phyloP scores from a whole-genome alignment of 2,113 vertebrate species.

The Eudyptes chrysolophus region DNA sequence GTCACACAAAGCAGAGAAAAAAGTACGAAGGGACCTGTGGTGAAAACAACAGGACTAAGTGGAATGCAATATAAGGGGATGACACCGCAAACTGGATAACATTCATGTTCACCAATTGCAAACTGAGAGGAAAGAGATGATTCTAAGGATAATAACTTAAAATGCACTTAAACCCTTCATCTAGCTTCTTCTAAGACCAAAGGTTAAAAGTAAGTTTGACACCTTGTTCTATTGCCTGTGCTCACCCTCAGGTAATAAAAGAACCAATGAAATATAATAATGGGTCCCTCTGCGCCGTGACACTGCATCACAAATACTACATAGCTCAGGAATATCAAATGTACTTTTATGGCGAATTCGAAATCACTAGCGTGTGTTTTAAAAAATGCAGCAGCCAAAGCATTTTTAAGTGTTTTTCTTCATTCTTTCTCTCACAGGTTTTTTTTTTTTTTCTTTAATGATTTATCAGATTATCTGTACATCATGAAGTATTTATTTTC shows the following conservation, averaged over 20 bases:
- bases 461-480: not conserved
- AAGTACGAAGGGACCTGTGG: constrained; percentile 6
- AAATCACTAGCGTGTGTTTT: constrained; percentile 38
- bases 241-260: constrained; percentile 69
- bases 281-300: constrained; percentile 38
- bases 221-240: constrained; percentile 63
- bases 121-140: constrained; percentile 10
- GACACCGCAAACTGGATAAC: constrained; percentile 41
- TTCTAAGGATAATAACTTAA: constrained; percentile 64
- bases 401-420: not conserved
- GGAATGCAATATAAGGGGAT: not conserved
- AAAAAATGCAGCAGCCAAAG: not conserved
- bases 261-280: constrained; percentile 70
- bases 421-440: not conserved
- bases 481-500: not conserved
- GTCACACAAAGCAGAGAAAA: constrained; percentile 25
- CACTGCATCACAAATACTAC: constrained; percentile 43
- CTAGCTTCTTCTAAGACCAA: constrained; percentile 55
- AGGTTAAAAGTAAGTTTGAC: constrained; percentile 75
- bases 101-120: constrained; percentile 1
- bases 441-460: not conserved
- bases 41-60: constrained; percentile 62
- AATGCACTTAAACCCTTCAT: constrained; percentile 68
- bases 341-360: constrained; percentile 1
- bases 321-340: constrained; percentile 44